These are phyloP conservation scores for Agonopterix arenella DNA, from an alignment of 2,888 invertebrate genomes.

Conservation along the genomic window DNA sequence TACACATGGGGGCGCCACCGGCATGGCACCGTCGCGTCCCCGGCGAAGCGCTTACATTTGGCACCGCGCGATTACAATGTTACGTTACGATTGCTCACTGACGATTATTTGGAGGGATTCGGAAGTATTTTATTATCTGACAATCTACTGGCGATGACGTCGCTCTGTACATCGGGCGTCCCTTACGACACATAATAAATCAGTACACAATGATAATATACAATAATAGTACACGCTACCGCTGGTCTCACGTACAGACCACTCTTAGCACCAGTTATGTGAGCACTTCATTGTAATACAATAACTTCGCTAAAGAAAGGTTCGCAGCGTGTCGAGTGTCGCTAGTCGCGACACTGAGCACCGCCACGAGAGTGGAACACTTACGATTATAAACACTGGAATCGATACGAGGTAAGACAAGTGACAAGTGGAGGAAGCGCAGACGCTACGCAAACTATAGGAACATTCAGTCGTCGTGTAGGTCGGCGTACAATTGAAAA, in stretches of 20 bases:
- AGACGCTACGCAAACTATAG: slow-evolving; percentile 37
- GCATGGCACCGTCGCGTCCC: background rate
- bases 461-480: slow-evolving; percentile 52
- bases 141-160: background rate
- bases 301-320: slow-evolving; percentile 9
- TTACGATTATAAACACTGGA: background rate
- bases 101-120: slow-evolving; percentile 32
- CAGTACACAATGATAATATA: slow-evolving; percentile 5
- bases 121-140: slow-evolving; percentile 19
- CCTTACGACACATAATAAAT: slow-evolving; percentile 1
- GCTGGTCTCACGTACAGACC: background rate
- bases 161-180: background rate
- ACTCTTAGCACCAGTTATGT: slow-evolving; percentile 43
- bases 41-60: slow-evolving; percentile 18
- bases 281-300: slow-evolving; percentile 32
- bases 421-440: slow-evolving; percentile 34
- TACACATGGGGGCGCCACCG: background rate
- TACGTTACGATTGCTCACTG: slow-evolving; percentile 13
- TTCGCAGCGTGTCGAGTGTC: background rate
- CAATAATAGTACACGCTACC: background rate
- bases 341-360: too few species aligned
- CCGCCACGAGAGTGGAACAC: too few species aligned
- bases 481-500: slow-evolving; percentile 39
- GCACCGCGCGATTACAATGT: slow-evolving; percentile 22
- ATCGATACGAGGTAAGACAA: background rate